Conservation (phyloP, 2,113 vertebrate genomes). For the Narcine bancroftii region DNA sequence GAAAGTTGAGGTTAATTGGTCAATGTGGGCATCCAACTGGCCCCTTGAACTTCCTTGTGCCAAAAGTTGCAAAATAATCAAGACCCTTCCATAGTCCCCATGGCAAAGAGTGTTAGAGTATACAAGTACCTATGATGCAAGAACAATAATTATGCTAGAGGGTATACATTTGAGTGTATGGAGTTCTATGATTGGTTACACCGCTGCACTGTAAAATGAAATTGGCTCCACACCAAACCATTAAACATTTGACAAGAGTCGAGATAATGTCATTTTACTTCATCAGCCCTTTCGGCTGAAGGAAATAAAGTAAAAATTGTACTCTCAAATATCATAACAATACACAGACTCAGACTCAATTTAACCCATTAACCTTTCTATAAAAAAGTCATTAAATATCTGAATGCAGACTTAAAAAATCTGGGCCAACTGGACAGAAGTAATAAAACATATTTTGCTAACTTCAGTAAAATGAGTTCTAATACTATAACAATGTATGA, state of each 20-base stretch:
- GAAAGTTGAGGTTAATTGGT: background rate
- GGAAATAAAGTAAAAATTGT: conserved; percentile 51
- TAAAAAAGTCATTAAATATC: conserved; percentile 21
- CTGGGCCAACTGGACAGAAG: background rate
- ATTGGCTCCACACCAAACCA: conserved; percentile 47
- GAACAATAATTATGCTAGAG: background rate
- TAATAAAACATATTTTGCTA: conserved; percentile 29
- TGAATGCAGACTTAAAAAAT: background rate
- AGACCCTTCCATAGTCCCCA: background rate
- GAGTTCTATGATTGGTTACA: background rate
- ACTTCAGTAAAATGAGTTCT: conserved; percentile 20
- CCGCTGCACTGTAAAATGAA: conserved; percentile 47
- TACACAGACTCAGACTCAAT: conserved; percentile 47
- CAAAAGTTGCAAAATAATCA: background rate
- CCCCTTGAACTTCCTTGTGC: background rate
- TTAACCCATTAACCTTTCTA: conserved; percentile 53
- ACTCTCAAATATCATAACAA: conserved; percentile 56
- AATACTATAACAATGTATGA: conserved; percentile 3
- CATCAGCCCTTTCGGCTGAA: conserved; percentile 44
- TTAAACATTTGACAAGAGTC: conserved; percentile 48
- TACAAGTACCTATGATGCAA: background rate
- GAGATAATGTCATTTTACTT: conserved; percentile 55
- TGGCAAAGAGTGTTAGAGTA: background rate
- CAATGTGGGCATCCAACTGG: background rate
- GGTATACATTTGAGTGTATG: background rate